phyloP scores from a whole-genome alignment of 2,888 invertebrate genomes.

The Oscheius myriophilus region DNA sequence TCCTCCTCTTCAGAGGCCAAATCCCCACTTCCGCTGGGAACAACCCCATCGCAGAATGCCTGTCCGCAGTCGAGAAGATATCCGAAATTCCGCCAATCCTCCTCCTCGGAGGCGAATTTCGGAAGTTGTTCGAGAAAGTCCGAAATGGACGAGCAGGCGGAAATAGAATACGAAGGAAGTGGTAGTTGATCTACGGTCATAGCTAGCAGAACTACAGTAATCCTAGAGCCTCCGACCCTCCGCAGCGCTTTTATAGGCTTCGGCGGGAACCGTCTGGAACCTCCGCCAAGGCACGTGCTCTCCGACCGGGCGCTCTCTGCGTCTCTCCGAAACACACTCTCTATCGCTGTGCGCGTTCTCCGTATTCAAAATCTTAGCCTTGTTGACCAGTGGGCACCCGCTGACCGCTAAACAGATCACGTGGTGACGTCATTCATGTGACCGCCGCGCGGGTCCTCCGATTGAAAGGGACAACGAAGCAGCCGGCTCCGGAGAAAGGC shows the following conservation, averaged over 20 bases:
- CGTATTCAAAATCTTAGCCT: neutral
- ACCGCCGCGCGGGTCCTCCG: neutral
- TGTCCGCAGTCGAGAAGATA: conserved; percentile 37
- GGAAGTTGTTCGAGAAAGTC: conserved; percentile 35
- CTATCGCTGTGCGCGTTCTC: conserved; percentile 7
- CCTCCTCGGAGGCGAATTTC: conserved; percentile 40
- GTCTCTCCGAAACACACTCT: conserved; percentile 26
- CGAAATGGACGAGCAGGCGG: conserved; percentile 17
- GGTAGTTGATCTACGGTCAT: conserved; percentile 4
- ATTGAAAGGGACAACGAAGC: neutral
- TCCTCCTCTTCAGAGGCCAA: conserved; percentile 21
- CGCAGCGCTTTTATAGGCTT: conserved; percentile 10
- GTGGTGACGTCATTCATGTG: conserved; percentile 4
- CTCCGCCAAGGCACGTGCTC: conserved; percentile 29
- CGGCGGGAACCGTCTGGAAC: conserved; percentile 36
- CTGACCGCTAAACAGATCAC: neutral
- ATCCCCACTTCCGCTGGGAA: conserved; percentile 22
- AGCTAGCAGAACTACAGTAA: conserved; percentile 2
- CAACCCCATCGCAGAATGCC: conserved; percentile 9
- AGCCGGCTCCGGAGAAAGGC: neutral
- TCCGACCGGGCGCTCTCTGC: conserved; percentile 19
- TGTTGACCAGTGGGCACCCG: conserved; percentile 13
- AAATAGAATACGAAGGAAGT: conserved; percentile 18
- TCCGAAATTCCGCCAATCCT: conserved; percentile 43
- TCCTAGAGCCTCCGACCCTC: neutral